Evolutionary conservation across 2,797 vertebrate species (phyloP).

Genomic region (Yasuhikotakia modesta): DNA sequence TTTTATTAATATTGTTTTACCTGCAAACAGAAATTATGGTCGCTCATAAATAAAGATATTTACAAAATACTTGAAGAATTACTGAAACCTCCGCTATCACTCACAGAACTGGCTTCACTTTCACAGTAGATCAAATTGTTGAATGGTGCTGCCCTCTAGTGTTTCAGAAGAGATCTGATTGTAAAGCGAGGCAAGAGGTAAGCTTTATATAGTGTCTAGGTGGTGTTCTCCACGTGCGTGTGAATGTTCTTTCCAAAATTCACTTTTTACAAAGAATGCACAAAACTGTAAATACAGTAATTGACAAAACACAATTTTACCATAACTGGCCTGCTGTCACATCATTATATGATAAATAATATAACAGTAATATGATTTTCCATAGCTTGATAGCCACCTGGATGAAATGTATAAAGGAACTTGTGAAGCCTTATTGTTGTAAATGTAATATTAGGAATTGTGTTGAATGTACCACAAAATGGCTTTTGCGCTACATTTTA

Average conservation of each 20-base stretch:
- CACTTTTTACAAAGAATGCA: too few species aligned
- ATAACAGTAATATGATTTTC: conserved; percentile 3
- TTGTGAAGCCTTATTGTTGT: conserved; percentile 66
- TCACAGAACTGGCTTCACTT: neutral
- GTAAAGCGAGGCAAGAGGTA: conserved; percentile 66
- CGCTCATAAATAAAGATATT: neutral
- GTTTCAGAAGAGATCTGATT: conserved; percentile 53
- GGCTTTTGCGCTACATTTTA: conserved; percentile 61
- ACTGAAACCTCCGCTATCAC: neutral
- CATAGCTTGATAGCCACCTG: conserved; percentile 63
- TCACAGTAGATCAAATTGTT: conserved; percentile 62
- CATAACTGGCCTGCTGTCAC: neutral
- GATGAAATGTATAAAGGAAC: conserved; percentile 54
- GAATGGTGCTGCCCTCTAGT: conserved; percentile 72
- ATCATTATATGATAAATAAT: neutral
- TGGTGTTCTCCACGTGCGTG: neutral
- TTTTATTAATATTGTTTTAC: too few species aligned
- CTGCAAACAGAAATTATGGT: neutral
- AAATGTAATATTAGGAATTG: neutral
- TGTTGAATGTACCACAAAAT: conserved; percentile 64
- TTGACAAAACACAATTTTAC: neutral
- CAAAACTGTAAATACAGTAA: neutral
- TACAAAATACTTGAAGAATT: neutral
- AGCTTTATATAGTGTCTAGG: neutral
- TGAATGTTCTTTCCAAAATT: neutral